Evolutionary conservation across 2,888 invertebrate species (phyloP).

Genomic region (Lissonota sp.): DNA sequence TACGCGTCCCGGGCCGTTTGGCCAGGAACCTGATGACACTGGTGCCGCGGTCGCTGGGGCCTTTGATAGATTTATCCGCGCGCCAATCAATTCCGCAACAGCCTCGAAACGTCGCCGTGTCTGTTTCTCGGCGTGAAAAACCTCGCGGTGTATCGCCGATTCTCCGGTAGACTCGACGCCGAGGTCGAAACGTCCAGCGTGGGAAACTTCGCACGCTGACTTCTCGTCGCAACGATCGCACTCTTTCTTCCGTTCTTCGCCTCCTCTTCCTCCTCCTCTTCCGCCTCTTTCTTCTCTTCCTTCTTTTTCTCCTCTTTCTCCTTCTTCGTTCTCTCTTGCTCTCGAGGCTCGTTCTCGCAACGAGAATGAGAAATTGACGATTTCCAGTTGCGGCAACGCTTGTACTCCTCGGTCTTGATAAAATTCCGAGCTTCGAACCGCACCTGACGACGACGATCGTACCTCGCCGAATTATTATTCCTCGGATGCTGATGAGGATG

Average conservation of each 20-base stretch:
- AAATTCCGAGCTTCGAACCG: constrained; percentile 2
- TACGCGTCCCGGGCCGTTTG: constrained; percentile 75
- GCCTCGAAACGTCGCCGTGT: too few species aligned
- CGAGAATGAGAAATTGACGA: constrained; percentile 12
- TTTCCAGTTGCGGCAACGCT: constrained; percentile 43
- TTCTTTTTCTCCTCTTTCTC: constrained; percentile 16
- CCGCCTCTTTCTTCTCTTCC: not conserved
- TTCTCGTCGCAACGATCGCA: constrained; percentile 41
- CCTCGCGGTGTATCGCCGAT: constrained; percentile 55
- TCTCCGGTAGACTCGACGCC: constrained; percentile 61
- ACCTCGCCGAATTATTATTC: constrained; percentile 22
- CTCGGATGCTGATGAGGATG: constrained; percentile 51
- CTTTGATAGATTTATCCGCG: constrained; percentile 4
- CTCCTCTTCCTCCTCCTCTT: constrained; percentile 18
- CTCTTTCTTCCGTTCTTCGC: not conserved
- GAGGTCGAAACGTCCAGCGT: constrained; percentile 73
- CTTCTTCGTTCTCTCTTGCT: constrained; percentile 29
- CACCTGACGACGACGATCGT: constrained; percentile 31
- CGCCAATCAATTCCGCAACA: constrained; percentile 67
- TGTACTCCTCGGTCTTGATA: constrained; percentile 39
- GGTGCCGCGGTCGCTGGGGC: constrained; percentile 46
- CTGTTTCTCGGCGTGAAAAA: not conserved
- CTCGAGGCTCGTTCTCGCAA: constrained; percentile 45
- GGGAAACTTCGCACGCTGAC: not conserved
- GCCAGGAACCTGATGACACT: constrained; percentile 69